Evolutionary conservation across 2,888 invertebrate species (phyloP).

Genomic region (Aquatica leii): DNA sequence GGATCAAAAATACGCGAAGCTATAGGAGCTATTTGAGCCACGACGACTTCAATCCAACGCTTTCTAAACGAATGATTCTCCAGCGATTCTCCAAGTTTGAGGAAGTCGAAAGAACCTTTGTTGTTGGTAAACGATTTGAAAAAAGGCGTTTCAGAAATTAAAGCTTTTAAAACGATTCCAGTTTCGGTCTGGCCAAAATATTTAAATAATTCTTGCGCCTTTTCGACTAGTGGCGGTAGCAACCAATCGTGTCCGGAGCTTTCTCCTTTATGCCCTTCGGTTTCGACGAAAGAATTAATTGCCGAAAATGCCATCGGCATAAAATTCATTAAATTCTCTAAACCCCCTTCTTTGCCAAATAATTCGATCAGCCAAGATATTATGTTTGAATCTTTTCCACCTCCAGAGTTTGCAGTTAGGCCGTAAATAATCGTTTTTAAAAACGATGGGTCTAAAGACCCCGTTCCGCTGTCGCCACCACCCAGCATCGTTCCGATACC

Average conservation of each 20-base stretch:
- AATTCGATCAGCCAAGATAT: conserved; percentile 33
- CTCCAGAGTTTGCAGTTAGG: conserved; percentile 17
- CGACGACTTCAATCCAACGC: conserved; percentile 81
- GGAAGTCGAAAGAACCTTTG: conserved; percentile 75
- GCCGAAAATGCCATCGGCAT: conserved; percentile 75
- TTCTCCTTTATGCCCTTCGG: conserved; percentile 67
- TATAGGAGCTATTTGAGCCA: conserved; percentile 77
- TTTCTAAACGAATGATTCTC: conserved; percentile 83
- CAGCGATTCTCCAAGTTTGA: conserved; percentile 76
- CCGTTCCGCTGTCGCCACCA: conserved; percentile 44
- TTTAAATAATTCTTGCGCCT: conserved; percentile 79
- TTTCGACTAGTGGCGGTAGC: conserved; percentile 75
- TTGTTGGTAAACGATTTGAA: conserved; percentile 74
- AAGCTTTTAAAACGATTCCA: conserved; percentile 76
- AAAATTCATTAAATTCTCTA: conserved; percentile 59
- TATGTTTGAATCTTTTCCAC: conserved; percentile 24
- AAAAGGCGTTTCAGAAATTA: conserved; percentile 74
- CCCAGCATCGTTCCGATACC: conserved; percentile 47
- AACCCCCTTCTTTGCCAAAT: conserved; percentile 22
- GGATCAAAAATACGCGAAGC: conserved; percentile 79
- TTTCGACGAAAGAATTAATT: conserved; percentile 68
- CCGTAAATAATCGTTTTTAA: conserved; percentile 66
- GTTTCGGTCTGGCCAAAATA: conserved; percentile 81
- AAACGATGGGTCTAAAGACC: conserved; percentile 66
- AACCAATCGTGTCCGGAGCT: conserved; percentile 77